Percentiles rank a stretch among this genome's conserved stretches.
These are phyloP conservation scores for Pseudeuparius sepicola DNA, from an alignment of 2,888 invertebrate genomes.

Conservation along the genomic window DNA sequence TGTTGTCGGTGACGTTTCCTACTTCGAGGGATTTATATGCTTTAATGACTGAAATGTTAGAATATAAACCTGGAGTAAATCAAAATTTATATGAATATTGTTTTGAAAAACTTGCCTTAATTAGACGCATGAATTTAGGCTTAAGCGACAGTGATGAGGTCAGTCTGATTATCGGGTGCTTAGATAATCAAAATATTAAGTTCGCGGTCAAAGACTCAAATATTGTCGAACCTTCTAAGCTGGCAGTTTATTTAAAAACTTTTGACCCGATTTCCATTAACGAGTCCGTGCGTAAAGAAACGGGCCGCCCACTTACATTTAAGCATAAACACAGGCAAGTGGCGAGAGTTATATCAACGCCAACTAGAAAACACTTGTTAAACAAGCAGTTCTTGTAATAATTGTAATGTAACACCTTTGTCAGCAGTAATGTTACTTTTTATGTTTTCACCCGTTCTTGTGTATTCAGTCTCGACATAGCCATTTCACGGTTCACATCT, in stretches of 20 bases:
- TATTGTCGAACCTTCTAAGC: conserved; percentile 5
- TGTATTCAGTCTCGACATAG: too few species aligned
- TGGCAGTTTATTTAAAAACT: conserved; percentile 6
- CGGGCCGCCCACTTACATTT: too few species aligned
- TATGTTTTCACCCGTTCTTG: too few species aligned
- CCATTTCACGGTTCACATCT: too few species aligned
- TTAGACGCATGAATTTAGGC: conserved; percentile 6
- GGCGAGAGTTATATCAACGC: too few species aligned
- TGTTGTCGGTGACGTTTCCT: conserved; percentile 2
- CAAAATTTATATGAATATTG: conserved; percentile 8
- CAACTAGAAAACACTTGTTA: too few species aligned
- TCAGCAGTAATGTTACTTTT: too few species aligned
- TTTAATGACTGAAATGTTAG: conserved; percentile 5
- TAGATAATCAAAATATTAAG: conserved; percentile 5
- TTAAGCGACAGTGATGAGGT: conserved; percentile 3
- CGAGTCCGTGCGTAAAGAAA: too few species aligned
- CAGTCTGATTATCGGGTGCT: conserved; percentile 2
- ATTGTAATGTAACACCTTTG: too few species aligned
- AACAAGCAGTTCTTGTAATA: too few species aligned
- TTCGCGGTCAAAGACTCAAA: conserved; percentile 4
- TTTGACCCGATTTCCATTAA: too few species aligned
- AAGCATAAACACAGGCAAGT: too few species aligned
- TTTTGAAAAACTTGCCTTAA: conserved; percentile 6
- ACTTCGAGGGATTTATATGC: conserved; percentile 5
- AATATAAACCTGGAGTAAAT: background rate